A percentile compares a stretch with the other conserved stretches of the same genome.
phyloP scores from a whole-genome alignment of 2,797 vertebrate species.

The Pipistrellus nathusii region DNA sequence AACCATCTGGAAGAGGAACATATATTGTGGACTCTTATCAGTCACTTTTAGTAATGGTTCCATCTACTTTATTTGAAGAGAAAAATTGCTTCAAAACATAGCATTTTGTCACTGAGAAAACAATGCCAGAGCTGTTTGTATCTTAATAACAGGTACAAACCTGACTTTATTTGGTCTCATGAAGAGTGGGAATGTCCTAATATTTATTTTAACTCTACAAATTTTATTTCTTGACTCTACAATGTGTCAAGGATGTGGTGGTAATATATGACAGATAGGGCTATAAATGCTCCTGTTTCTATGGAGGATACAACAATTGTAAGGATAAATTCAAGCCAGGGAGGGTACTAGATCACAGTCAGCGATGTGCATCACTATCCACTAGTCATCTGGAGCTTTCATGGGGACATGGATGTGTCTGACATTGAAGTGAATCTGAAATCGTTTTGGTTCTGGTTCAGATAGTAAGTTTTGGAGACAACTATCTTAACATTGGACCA shows the following conservation, averaged over 20 bases:
- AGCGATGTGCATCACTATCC: constrained; percentile 92
- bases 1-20: constrained; percentile 90
- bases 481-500: constrained; percentile 93
- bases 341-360: constrained; percentile 89
- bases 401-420: constrained; percentile 87
- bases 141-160: constrained; percentile 89
- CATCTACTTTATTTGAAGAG: constrained; percentile 92
- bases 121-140: constrained; percentile 91
- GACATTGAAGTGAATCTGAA: constrained; percentile 87
- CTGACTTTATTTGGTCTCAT: background rate
- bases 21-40: constrained; percentile 92
- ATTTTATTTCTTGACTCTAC: constrained; percentile 94
- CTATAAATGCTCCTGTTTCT: constrained; percentile 89
- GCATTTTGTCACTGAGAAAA: constrained; percentile 89
- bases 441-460: constrained; percentile 90
- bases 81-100: constrained; percentile 91
- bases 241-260: constrained; percentile 92
- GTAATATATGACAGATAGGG: constrained; percentile 94
- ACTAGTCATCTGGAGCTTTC: constrained; percentile 91
- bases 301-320: constrained; percentile 92
- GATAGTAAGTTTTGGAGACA: constrained; percentile 92
- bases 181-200: constrained; percentile 63
- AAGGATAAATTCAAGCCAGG: constrained; percentile 91
- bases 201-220: constrained; percentile 93
- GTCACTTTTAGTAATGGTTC: constrained; percentile 92